Base-by-base conservation (phyloP, 2,113 vertebrate species). In the Hydrochoerus hydrochaeris region DNA sequence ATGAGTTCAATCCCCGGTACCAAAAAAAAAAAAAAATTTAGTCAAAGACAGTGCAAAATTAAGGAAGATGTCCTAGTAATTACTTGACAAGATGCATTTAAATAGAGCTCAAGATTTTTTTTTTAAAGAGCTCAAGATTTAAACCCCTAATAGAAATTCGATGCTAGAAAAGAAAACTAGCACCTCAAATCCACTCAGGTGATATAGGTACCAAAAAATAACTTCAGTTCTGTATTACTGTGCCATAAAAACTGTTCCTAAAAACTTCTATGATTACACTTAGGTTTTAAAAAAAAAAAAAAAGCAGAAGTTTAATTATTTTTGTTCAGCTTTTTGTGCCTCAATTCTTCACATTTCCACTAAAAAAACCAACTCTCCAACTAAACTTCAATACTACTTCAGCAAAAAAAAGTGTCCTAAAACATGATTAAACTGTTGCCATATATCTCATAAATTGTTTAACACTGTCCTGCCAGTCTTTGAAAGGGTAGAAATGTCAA, bases 371-470 rank as follows among this genome's bases (percentile, higher is more conserved):
- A 85, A 82, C 57, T 73, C 30, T 65, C 49, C 78, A 91, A 94
- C 82, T 19, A 28, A 91, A 57, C 35, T 82, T 32, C 58, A 57
- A 60, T 88, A 24, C 14, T n/a, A 63, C 54, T 89, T 62, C 44
- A 57, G 32, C 3, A 24, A 71, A 87, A 89, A 46, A 62, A 85
- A 84, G 38, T 16, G 49, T 65, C 78, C 83, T 32, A 65, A 87
- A 78, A 88, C 19, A 80, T 11, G 28, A 92, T 12, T 87, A 71
- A 97, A 96, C 80, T 77, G 87, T 90, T 95, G 87, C 87, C 75
- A 96, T 35, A 20, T 35, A 73, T 65, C 28, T 91, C 58, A 92
- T 32, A 54, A 82, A 83, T 19, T 54, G 14, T 16, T 88, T 85
- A 93, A 88, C 6, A 75, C 54, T 58, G 26, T 26, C 32, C 67